Base-by-base conservation (phyloP, 2,797 vertebrate genomes). In the Thunnus albacares region DNA sequence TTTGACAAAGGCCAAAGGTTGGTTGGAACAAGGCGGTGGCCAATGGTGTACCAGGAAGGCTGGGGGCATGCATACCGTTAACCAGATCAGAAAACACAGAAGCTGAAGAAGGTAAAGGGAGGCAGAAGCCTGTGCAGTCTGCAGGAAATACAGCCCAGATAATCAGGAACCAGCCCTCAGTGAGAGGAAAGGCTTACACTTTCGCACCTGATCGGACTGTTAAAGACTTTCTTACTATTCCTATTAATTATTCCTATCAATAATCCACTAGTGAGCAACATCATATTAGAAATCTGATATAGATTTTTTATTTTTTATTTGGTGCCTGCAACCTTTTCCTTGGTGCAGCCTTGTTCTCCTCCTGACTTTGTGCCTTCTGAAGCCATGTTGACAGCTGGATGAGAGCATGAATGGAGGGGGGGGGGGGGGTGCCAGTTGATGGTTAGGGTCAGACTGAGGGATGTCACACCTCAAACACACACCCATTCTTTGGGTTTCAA, bases 1-100 rank as follows among this genome's bases (percentile, higher is more conserved):
- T 62, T 87, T 84, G 90, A 92, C 84, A 88, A 78, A 92, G 89
- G 90, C 33, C 66, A 78, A 91, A 94, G 93, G 75, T 84, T 6
- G 81, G 63, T 77, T 64, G 79, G 81, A 81, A 87, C 77, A 78
- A 87, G 87, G 81, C 68, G 33, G 69, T 10, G 71, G 74, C 87
- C 80, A 56, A 22, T 51, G 82, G 72, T 45, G 71, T 80, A 86
- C 87, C 77, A 74, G 85, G 76, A 64, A 88, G 88, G 80, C 88
- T 90, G 79, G 66, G 65, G 28, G 89, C 97, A 97, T 97, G 97
- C 97, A 94, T 84, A 89, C 92, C 90, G 93, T 63, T 71, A 87
- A 93, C 91, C 81, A 88, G 70, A 66, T 76, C 86, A 93, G 89
- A 89, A 87, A 77, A 88, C 83, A 93, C 90, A 93, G 77, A 89